These are phyloP conservation scores for Fragum fragum DNA, from an alignment of 2,888 invertebrate genomes.

Conservation along the genomic window DNA sequence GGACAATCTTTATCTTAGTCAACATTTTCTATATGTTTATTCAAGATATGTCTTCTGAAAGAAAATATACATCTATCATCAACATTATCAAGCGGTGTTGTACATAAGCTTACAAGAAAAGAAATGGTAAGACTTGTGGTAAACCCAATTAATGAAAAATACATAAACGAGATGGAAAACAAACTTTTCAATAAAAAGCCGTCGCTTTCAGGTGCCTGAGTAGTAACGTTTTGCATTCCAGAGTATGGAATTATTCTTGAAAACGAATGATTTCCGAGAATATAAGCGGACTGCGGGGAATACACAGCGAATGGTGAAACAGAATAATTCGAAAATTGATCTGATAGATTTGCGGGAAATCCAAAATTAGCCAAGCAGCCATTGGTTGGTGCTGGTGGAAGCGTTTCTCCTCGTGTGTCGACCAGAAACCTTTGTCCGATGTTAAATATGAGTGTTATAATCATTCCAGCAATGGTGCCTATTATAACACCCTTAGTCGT, in stretches of 20 bases:
- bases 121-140: background rate
- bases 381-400: background rate
- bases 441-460: background rate
- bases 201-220: background rate
- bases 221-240: background rate
- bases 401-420: background rate
- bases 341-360: background rate
- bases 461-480: background rate
- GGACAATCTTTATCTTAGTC: background rate
- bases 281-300: too few species aligned
- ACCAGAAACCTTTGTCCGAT: background rate
- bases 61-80: background rate
- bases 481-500: background rate
- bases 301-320: too few species aligned
- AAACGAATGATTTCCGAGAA: background rate
- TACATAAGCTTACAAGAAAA: slow-evolving; percentile 13
- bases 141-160: slow-evolving; percentile 7
- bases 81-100: background rate
- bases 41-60: background rate
- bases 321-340: background rate
- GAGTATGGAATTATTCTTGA: background rate
- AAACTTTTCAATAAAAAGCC: background rate
- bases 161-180: background rate
- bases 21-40: background rate
- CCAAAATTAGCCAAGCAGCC: background rate